Conservation (phyloP, 2,888 invertebrate genomes). For the Machimus atricapillus region DNA sequence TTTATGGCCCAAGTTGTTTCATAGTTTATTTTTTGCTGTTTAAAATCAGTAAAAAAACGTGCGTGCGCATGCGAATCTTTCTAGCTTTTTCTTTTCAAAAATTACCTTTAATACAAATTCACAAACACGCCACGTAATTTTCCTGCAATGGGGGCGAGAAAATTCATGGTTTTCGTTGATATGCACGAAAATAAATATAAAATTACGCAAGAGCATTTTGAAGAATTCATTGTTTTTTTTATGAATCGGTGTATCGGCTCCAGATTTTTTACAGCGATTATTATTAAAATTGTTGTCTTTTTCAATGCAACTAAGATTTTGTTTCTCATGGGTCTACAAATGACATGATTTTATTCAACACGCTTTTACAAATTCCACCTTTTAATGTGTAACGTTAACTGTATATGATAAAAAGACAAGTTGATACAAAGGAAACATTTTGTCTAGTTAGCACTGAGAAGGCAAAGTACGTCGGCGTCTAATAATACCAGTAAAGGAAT, state of each 20-base stretch:
- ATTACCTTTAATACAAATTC: neutral
- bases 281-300: too few relatives aligned
- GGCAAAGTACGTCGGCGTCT: neutral
- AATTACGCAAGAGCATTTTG: neutral
- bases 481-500: neutral
- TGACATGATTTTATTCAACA: too few relatives aligned
- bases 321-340: too few relatives aligned
- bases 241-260: neutral
- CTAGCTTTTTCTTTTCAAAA: neutral
- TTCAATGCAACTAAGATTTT: too few relatives aligned
- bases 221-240: neutral
- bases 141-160: neutral
- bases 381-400: too few relatives aligned
- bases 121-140: neutral
- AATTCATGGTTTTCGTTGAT: neutral
- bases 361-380: too few relatives aligned
- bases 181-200: neutral
- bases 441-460: neutral
- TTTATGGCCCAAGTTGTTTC: neutral
- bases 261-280: too few relatives aligned
- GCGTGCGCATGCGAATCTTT: neutral
- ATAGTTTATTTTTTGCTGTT: neutral
- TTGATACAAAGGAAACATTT: too few relatives aligned
- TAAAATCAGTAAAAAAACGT: neutral
- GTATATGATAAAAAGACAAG: too few relatives aligned